A percentile compares a stretch with the other conserved stretches of the same genome.
Conservation (phyloP, 2,113 vertebrate species). For the Melozone crissalis region DNA sequence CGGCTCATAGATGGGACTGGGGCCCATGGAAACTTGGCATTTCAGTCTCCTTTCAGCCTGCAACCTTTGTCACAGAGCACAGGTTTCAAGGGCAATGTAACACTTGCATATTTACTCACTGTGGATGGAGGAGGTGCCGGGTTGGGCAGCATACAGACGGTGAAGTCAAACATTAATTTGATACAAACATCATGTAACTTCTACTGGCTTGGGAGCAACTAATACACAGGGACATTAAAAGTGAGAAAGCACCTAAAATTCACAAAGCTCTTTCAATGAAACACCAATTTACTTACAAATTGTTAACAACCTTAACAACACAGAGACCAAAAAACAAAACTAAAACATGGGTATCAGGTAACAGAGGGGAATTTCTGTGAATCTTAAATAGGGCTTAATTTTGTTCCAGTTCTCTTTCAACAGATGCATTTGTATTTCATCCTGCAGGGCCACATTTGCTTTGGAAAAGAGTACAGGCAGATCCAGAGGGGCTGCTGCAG, state of each 20-base stretch:
- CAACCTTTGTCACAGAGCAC: slow-evolving; percentile 63
- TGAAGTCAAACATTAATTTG: slow-evolving; percentile 22
- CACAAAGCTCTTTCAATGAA: neutral
- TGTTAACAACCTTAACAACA: neutral
- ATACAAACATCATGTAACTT: neutral
- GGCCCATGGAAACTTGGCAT: slow-evolving; percentile 34
- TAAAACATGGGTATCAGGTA: neutral
- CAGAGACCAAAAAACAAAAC: neutral
- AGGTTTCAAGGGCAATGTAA: slow-evolving; percentile 70
- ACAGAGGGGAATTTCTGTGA: neutral
- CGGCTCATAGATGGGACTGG: neutral
- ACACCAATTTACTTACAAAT: neutral
- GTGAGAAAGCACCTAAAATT: slow-evolving; percentile 54
- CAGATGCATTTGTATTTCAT: neutral
- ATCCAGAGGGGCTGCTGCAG: neutral
- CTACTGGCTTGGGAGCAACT: neutral
- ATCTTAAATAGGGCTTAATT: neutral
- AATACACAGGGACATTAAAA: neutral
- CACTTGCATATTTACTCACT: slow-evolving; percentile 69
- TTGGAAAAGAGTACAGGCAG: neutral
- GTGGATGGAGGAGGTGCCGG: slow-evolving; percentile 48
- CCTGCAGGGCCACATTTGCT: neutral
- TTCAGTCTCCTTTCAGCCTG: neutral
- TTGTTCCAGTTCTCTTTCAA: neutral
- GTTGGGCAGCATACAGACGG: neutral